Percentiles rank a stretch among this genome's conserved stretches.
These are phyloP conservation scores for Carposina sasakii DNA, from an alignment of 1,140 invertebrate genomes.

Conservation along the genomic window DNA sequence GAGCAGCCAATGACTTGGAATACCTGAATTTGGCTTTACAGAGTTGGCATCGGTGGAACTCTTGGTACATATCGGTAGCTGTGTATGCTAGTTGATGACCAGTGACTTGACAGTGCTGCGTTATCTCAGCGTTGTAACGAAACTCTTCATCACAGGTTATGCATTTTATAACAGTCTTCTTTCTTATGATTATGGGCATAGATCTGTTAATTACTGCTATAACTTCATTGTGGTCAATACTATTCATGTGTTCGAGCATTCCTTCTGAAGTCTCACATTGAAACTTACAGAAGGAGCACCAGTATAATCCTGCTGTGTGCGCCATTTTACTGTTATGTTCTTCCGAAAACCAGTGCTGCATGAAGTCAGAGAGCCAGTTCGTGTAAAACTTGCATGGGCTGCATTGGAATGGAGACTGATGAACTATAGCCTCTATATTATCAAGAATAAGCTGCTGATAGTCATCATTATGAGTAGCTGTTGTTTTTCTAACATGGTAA, in stretches of 20 bases:
- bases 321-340: constrained; percentile 73
- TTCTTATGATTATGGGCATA: constrained; percentile 84
- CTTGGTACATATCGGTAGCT: constrained; percentile 78
- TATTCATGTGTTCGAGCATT: constrained; percentile 81
- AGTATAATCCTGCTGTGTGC: constrained; percentile 76
- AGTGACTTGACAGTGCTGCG: constrained; percentile 74
- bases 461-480: constrained; percentile 68
- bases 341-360: constrained; percentile 81
- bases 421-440: constrained; percentile 84
- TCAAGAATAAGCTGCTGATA: constrained; percentile 78
- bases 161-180: constrained; percentile 77
- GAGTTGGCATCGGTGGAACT: constrained; percentile 73
- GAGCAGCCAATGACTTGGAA: constrained; percentile 77
- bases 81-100: constrained; percentile 69
- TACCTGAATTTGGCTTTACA: constrained; percentile 76
- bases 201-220: constrained; percentile 83
- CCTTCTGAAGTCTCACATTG: constrained; percentile 76
- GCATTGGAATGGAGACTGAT: constrained; percentile 88
- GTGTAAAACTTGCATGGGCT: constrained; percentile 87
- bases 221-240: constrained; percentile 79
- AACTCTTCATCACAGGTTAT: constrained; percentile 76
- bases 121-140: constrained; percentile 80
- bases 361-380: constrained; percentile 81
- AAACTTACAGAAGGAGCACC: constrained; percentile 85
- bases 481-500: constrained; percentile 82